phyloP scores from a whole-genome alignment of 1,140 invertebrate species.

The Triops cancriformis region DNA sequence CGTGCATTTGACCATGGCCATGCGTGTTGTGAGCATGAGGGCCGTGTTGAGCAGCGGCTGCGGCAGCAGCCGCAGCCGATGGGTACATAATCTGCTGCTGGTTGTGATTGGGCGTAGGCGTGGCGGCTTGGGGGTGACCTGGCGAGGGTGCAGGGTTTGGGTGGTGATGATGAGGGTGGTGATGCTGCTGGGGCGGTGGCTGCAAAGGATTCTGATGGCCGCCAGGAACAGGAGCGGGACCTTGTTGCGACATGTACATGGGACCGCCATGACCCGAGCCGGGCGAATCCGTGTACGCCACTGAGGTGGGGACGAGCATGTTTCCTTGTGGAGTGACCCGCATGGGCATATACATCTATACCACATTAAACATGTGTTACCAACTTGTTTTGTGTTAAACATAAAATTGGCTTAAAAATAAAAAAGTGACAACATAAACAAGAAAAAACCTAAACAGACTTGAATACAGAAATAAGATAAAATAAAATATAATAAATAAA shows the following conservation, averaged over 20 bases:
- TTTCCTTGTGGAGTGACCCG: conserved; percentile 39
- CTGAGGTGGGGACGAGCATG: conserved; percentile 35
- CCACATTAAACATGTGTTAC: no score
- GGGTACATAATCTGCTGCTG: conserved; percentile 17
- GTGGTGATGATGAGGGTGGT: conserved; percentile 44
- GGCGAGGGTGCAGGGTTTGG: conserved; percentile 48
- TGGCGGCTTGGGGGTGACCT: conserved; percentile 17
- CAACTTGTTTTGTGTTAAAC: no score
- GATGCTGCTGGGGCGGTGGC: conserved; percentile 38
- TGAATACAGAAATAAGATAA: no score
- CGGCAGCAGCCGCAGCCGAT: neutral
- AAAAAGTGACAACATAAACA: no score
- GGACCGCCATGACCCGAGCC: conserved; percentile 33
- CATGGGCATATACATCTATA: conserved; percentile 43
- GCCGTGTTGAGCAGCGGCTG: neutral
- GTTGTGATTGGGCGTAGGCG: conserved; percentile 14
- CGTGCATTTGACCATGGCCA: neutral
- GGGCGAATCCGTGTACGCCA: conserved; percentile 45
- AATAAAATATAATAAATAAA: no score
- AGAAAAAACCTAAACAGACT: no score
- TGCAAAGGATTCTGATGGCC: conserved; percentile 38
- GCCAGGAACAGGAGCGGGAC: conserved; percentile 42
- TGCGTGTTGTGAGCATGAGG: neutral
- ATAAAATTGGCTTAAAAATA: no score
- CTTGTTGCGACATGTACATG: conserved; percentile 31